A percentile compares a stretch with the other conserved stretches of the same genome.
These are phyloP conservation scores for Trichosurus vulpecula DNA, from an alignment of 2,797 vertebrate species.

Conservation along the genomic window DNA sequence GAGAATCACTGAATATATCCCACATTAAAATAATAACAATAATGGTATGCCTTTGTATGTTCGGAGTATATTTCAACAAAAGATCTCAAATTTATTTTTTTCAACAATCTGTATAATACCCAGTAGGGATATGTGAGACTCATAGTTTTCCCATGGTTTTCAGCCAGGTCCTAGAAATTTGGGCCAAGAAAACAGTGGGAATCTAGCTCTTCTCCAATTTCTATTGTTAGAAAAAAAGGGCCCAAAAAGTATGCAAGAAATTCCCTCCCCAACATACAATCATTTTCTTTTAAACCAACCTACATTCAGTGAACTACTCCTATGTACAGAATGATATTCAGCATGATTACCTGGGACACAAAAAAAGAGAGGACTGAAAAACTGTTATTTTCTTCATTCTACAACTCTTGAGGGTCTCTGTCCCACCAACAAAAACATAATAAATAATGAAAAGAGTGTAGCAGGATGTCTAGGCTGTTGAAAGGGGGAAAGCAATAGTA, in stretches of 20 bases:
- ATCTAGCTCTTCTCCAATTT: neutral
- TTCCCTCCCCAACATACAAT: neutral
- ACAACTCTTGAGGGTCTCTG: neutral
- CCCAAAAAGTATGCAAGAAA: conserved; percentile 15
- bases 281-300: neutral
- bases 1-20: neutral
- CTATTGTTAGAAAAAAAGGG: neutral
- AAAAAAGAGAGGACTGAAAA: neutral
- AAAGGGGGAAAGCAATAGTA: conserved; percentile 7
- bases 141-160: neutral
- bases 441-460: neutral
- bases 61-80: neutral
- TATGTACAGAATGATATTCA: conserved; percentile 31
- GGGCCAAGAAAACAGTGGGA: neutral
- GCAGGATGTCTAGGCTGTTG: neutral
- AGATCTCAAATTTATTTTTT: conserved; percentile 30
- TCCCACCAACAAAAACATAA: conserved; percentile 17
- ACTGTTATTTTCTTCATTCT: neutral
- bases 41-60: neutral
- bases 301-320: conserved; percentile 1
- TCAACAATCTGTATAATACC: neutral
- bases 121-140: neutral
- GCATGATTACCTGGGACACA: conserved; percentile 3
- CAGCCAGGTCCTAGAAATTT: neutral
- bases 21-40: neutral